Evolutionary conservation across 2,113 vertebrate genomes (phyloP).

Genomic region (Rhinoptilus africanus): DNA sequence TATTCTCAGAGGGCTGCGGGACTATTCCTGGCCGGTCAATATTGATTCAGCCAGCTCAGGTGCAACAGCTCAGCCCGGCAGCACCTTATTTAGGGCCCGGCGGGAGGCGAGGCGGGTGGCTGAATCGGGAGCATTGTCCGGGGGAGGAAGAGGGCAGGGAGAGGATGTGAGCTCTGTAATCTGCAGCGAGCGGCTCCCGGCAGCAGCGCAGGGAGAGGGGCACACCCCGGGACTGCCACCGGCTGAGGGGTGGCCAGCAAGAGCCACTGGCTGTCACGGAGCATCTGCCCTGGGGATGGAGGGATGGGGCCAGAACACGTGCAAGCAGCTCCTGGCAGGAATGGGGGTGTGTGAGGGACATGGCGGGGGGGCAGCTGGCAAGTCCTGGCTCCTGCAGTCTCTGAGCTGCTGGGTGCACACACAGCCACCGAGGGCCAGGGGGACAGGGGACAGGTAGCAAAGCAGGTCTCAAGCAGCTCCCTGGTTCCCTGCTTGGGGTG

Average conservation of each 20-base stretch:
- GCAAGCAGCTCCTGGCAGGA: neutral
- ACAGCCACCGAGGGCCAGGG: fast-evolving
- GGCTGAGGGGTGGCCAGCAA: neutral
- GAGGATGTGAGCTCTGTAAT: slow-evolving; percentile 52
- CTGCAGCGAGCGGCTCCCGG: neutral
- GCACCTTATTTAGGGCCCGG: slow-evolving; percentile 32
- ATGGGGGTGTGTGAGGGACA: neutral
- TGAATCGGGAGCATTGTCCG: slow-evolving; percentile 21
- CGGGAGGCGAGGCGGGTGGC: neutral
- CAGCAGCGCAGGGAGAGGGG: neutral
- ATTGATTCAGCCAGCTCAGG: slow-evolving; percentile 69
- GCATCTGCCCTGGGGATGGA: neutral
- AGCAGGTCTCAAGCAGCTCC: neutral
- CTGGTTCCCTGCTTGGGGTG: neutral
- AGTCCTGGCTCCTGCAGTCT: neutral
- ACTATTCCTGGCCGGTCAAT: slow-evolving; percentile 70
- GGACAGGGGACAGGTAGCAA: neutral
- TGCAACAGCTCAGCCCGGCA: slow-evolving; percentile 31
- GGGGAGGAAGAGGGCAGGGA: slow-evolving; percentile 59
- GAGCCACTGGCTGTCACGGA: neutral
- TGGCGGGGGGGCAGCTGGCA: neutral
- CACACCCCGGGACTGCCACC: neutral
- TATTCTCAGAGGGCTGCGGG: slow-evolving; percentile 64
- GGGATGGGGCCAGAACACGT: neutral
- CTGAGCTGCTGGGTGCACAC: neutral